Evolutionary conservation across 2,113 vertebrate genomes (phyloP).

Genomic region (Coracopsis vasa): DNA sequence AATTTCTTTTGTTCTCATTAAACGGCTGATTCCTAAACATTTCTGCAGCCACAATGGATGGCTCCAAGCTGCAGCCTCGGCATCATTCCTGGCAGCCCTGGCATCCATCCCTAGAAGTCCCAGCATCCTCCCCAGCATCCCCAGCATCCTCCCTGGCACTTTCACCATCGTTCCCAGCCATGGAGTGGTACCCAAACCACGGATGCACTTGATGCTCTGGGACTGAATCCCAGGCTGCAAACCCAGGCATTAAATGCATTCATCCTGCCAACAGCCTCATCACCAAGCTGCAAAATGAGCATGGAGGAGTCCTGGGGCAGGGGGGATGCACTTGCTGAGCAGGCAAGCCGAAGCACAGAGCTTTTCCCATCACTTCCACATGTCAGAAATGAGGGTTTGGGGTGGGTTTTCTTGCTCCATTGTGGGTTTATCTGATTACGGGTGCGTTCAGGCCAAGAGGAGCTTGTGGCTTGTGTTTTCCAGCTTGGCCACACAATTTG

Average conservation of each 20-base stretch:
- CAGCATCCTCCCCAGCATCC: neutral
- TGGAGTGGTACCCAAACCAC: neutral
- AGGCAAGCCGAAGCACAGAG: constrained; percentile 36
- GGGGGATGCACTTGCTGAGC: neutral
- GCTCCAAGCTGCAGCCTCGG: constrained; percentile 32
- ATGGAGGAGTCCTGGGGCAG: neutral
- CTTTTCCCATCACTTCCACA: neutral
- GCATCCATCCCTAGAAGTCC: neutral
- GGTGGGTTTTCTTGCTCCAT: neutral
- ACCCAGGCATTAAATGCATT: constrained; percentile 62
- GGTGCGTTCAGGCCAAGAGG: constrained; percentile 71
- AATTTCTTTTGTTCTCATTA: constrained; percentile 88
- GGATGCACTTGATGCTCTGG: constrained; percentile 50
- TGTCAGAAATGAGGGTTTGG: neutral
- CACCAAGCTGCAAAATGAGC: constrained; percentile 20
- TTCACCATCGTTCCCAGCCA: neutral
- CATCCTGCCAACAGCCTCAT: constrained; percentile 1
- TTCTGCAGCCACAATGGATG: constrained; percentile 77
- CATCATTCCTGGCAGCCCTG: constrained; percentile 22
- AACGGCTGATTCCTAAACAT: constrained; percentile 86
- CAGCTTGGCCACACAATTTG: constrained; percentile 76
- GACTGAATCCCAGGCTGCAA: constrained; percentile 27
- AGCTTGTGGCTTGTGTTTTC: constrained; percentile 80
- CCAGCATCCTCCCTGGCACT: neutral
- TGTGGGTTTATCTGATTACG: constrained; percentile 70